Base-by-base conservation (phyloP, 2,888 invertebrate genomes). In the Scelioninae gen. 1 region DNA sequence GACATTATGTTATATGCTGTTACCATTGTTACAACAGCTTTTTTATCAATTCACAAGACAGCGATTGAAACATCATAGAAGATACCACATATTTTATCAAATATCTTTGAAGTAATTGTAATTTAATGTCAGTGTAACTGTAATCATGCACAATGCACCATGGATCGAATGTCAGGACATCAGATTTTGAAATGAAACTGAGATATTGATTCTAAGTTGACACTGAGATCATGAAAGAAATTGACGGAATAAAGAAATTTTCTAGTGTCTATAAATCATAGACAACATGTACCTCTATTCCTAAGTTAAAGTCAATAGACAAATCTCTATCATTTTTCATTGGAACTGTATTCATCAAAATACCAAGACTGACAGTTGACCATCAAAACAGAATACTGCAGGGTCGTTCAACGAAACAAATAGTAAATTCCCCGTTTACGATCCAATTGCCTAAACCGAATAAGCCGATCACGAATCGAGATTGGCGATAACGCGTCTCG, bases 401-500 rank as follows among this genome's bases (percentile, higher is more conserved):
- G 63, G 38, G 32, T 47, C 45, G 38, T 40, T 68, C 43, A 62
- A 40, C 53, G 40, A 51, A 78, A 72, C 56, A 6, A 60, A 53
- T 53, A 53, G 49, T 29, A 38, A 69, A 68, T 75, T 63, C 40
- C 15, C 10, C 40, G n/a, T 69, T 81, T 75, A 75, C 75, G 75
- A 69, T 62, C 63, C 69, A 81, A 65, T 81, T 76, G 47, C 16
- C 71, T 58, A 55, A 69, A 71, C 49, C 45, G 51, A 75, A 81
- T 71, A 71, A 76, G 60, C 58, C 45, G 69, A 71, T 71, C 60
- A 49, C 58, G 58, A 75, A 49, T 63, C 32, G 49, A 49, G 58
- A 69, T 69, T 29, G 56, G 31, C 75, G 81, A 81, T 81, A 75
- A 81, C 58, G 65, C 58, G 74, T 23, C 66, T n/a, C 60, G 72